Percentiles rank a stretch among this genome's conserved stretches.
Conservation (phyloP, 2,888 invertebrate genomes). For the Heteropelma amictum region DNA sequence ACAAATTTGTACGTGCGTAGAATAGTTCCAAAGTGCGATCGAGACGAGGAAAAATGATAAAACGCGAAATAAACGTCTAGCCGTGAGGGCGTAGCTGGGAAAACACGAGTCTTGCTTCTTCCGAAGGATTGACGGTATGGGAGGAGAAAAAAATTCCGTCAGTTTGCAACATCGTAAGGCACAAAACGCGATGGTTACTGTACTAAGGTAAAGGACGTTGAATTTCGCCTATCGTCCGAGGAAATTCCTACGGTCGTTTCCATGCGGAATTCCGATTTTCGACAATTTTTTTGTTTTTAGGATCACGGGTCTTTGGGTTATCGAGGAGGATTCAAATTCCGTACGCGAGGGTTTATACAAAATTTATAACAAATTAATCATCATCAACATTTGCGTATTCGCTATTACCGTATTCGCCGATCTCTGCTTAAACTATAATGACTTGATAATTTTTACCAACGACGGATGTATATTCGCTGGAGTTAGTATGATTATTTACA, state of each 20-base stretch:
- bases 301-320: slow-evolving; percentile 45
- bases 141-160: not conserved
- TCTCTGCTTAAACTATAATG: slow-evolving; percentile 56
- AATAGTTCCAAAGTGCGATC: too few relatives aligned
- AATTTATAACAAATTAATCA: slow-evolving; percentile 58
- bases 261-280: too few relatives aligned
- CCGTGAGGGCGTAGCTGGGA: too few relatives aligned
- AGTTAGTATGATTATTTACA: slow-evolving; percentile 64
- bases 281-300: slow-evolving; percentile 1
- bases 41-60: too few relatives aligned
- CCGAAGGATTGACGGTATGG: too few relatives aligned
- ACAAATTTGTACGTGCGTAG: too few relatives aligned
- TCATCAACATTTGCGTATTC: slow-evolving; percentile 58
- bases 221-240: too few relatives aligned
- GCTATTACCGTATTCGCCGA: slow-evolving; percentile 60
- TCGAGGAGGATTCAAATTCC: not conserved
- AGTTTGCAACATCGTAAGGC: slow-evolving; percentile 22
- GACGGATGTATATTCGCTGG: slow-evolving; percentile 67
- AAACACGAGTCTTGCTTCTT: too few relatives aligned
- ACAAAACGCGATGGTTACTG: slow-evolving; percentile 39
- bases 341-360: slow-evolving; percentile 45
- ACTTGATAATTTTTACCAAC: slow-evolving; percentile 63
- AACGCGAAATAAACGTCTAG: too few relatives aligned
- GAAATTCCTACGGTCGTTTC: too few relatives aligned
- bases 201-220: slow-evolving; percentile 47